Percentiles rank a stretch among this genome's conserved stretches.
Conservation (phyloP, 1,140 invertebrate genomes). For the Drosophila leontia region DNA sequence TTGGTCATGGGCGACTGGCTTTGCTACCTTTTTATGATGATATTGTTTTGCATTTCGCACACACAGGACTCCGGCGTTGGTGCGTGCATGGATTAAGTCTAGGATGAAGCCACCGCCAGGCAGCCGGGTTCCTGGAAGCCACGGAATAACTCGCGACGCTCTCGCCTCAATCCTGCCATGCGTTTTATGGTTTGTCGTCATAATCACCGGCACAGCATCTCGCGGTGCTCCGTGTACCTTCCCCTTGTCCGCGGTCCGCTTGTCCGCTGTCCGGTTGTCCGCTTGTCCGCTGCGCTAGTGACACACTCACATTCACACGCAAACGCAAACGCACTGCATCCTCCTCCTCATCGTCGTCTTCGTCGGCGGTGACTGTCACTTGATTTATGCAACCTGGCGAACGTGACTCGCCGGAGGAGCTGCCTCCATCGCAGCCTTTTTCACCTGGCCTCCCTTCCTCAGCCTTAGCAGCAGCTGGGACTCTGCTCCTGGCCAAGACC, state of each 20-base stretch:
- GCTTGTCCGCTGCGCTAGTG: constrained; percentile 49
- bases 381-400: constrained; percentile 59
- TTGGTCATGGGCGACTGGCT: constrained; percentile 56
- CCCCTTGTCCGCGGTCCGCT: not conserved
- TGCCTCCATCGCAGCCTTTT: not conserved
- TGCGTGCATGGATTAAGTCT: constrained; percentile 76
- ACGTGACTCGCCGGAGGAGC: constrained; percentile 50
- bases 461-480: not conserved
- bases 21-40: constrained; percentile 70
- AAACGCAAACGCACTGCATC: constrained; percentile 6
- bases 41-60: constrained; percentile 78
- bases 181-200: constrained; percentile 81
- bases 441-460: not conserved
- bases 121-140: constrained; percentile 58
- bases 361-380: constrained; percentile 45
- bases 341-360: not conserved
- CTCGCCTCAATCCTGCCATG: constrained; percentile 61
- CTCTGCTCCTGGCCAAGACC: not conserved
- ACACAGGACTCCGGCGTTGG: constrained; percentile 39
- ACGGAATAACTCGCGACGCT: constrained; percentile 62
- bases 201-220: constrained; percentile 77
- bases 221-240: constrained; percentile 8
- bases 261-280: not conserved
- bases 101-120: constrained; percentile 37
- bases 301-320: constrained; percentile 47